Conservation (phyloP, 2,888 invertebrate species). For the Buathra laborator region DNA sequence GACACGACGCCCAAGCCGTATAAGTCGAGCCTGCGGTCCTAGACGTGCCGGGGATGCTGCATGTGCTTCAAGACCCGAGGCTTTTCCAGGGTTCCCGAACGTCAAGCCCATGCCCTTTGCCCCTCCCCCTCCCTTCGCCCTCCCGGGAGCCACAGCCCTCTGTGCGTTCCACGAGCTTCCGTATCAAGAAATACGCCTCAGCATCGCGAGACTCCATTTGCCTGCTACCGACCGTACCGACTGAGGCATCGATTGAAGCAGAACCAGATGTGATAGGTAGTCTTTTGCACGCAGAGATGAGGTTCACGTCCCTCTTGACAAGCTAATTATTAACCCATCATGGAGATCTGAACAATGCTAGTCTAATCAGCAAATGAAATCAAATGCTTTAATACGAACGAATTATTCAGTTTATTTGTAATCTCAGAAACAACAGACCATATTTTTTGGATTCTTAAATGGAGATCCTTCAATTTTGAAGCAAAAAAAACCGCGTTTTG, state of each 20-base stretch:
- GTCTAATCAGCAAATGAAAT: neutral
- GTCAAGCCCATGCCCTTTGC: neutral
- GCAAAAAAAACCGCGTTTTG: no score
- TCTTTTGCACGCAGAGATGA: neutral
- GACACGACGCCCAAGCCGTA: constrained; percentile 13
- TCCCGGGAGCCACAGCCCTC: neutral
- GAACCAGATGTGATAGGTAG: neutral
- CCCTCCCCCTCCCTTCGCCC: neutral
- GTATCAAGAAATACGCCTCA: constrained; percentile 1
- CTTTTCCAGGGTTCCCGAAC: constrained; percentile 4
- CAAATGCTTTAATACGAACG: neutral
- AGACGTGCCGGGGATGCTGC: constrained; percentile 13
- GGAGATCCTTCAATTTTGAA: no score
- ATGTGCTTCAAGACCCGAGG: constrained; percentile 5
- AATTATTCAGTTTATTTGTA: no score
- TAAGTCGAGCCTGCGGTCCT: constrained; percentile 5
- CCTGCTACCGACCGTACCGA: neutral
- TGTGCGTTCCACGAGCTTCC: neutral
- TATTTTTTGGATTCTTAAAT: no score
- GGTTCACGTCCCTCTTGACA: neutral
- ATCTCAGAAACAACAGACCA: no score
- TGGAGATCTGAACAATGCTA: neutral
- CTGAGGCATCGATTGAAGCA: constrained; percentile 2
- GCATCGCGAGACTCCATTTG: constrained; percentile 6
- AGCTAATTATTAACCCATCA: neutral